Base-by-base conservation (phyloP, 2,113 vertebrate species). In the Sakesphorus luctuosus region DNA sequence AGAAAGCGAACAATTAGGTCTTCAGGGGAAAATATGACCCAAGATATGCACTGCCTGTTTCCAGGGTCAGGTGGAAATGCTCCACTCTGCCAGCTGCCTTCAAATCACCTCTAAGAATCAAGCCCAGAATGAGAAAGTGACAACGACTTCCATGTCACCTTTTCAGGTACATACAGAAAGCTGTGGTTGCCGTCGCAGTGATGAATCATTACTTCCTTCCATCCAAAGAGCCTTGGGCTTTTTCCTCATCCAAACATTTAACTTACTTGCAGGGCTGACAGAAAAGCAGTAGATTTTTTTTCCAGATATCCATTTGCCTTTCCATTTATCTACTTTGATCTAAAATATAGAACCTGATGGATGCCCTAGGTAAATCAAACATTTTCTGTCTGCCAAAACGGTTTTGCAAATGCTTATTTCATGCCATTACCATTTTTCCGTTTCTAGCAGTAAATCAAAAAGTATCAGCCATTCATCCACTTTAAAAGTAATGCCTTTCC, bases 401-500 rank as follows among this genome's bases (percentile, higher is more conserved):
- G 90, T 97, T 98, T 97, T 98, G 97, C 97, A 96, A 97, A 97
- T 87, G 97, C 97, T 98, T 95, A 98, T 98, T 98, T 98, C 96
- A 97, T 92, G 93, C 97, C 97, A 98, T 98, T 97, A 97, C 97
- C 97, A 96, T 97, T 97, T 98, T 97, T 97, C 97, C 96, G 96
- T 97, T 97, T 97, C 97, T 71, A 96, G 91, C 92, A 89, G 93
- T 98, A 98, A 98, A 98, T 98, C 97, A 98, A 96, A 97, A 98
- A 97, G 97, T 98, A 97, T 96, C 88, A 71, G 84, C 97, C 96
- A 97, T 97, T 97, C 97, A 98, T 97, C 97, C 97, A 96, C 96
- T 97, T 97, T 97, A 97, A 97, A 98, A 98, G 98, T 97, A 97
- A 98, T 97, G 97, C 96, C 97, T 98, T 97, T 91, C 96, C 96